These are phyloP conservation scores for Taxidea taxus DNA, from an alignment of 2,113 vertebrate genomes.

Conservation along the genomic window DNA sequence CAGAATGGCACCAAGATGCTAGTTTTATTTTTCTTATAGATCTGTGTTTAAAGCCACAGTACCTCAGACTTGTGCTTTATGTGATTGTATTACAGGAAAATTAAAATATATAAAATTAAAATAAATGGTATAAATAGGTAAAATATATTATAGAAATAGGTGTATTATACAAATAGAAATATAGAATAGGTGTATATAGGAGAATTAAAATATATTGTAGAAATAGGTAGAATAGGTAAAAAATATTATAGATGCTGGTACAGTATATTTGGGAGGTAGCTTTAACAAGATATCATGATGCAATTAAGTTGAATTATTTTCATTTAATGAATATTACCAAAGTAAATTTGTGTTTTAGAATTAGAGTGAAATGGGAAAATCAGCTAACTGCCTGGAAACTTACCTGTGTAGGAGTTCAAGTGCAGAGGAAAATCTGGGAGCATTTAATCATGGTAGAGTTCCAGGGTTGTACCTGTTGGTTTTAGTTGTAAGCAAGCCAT, in stretches of 20 bases:
- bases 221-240: background rate
- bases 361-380: background rate
- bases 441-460: background rate
- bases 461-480: background rate
- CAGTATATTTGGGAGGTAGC: background rate
- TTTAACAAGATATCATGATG: background rate
- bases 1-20: background rate
- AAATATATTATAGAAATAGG: background rate
- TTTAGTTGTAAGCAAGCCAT: background rate
- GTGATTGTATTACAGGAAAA: background rate
- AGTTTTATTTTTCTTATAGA: background rate
- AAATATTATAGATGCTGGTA: background rate
- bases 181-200: too few species aligned
- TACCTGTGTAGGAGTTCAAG: background rate
- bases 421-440: background rate
- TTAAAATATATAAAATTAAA: background rate
- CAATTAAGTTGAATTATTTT: background rate
- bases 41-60: background rate
- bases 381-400: background rate
- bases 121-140: background rate
- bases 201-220: background rate
- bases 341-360: constrained; percentile 8
- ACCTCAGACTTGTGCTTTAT: background rate
- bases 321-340: background rate
- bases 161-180: too few species aligned